Conservation (phyloP, 2,113 vertebrate genomes). For the Nerophis lumbriciformis region DNA sequence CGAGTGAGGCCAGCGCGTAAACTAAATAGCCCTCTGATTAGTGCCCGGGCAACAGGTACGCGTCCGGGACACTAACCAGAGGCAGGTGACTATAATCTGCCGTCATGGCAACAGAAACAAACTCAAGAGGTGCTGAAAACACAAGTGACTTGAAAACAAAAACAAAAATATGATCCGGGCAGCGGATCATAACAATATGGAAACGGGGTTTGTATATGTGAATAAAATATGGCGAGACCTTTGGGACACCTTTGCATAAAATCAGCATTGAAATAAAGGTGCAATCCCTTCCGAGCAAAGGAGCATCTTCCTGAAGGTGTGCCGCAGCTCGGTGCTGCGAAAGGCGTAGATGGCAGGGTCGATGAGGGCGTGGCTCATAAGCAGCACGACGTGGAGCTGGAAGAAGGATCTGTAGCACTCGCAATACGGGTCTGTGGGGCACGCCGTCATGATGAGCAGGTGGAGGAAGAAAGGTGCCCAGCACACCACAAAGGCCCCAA, state of each 20-base stretch:
- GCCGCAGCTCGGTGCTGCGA: slow-evolving; percentile 81
- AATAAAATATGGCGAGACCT: neutral
- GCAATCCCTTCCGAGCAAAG: slow-evolving; percentile 54
- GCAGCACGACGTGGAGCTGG: slow-evolving; percentile 81
- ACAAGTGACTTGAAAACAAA: no score
- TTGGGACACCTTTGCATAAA: neutral
- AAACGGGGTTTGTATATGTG: no score
- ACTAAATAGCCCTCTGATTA: no score
- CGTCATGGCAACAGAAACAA: no score
- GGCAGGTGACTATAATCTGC: no score
- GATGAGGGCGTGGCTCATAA: slow-evolving; percentile 87
- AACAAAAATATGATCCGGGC: no score
- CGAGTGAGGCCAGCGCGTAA: no score
- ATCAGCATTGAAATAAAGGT: neutral
- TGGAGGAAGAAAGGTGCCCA: slow-evolving; percentile 92
- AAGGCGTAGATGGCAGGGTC: slow-evolving; percentile 95
- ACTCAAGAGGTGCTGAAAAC: no score
- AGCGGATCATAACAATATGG: no score
- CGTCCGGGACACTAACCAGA: no score
- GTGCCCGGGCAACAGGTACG: no score
- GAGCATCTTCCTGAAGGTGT: slow-evolving; percentile 84
- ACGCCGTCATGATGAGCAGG: slow-evolving; percentile 82
- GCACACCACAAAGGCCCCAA: slow-evolving; percentile 87
- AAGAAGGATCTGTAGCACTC: slow-evolving; percentile 90
- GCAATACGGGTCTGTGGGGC: slow-evolving; percentile 88